A percentile compares a stretch with the other conserved stretches of the same genome.
Conservation (phyloP, 2,113 vertebrate species). For the Heterotis niloticus region DNA sequence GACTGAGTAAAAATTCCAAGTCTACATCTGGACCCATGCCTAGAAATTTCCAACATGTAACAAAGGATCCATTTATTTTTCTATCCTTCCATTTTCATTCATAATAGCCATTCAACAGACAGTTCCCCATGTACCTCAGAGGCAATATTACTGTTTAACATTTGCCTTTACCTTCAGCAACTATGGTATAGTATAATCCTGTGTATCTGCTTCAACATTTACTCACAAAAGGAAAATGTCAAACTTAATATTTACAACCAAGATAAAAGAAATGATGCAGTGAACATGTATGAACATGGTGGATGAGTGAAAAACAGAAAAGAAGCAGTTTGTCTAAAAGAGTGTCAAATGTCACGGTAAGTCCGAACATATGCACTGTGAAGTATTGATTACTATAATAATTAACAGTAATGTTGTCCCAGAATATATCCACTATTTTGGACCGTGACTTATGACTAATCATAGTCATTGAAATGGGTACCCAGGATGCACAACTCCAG, state of each 20-base stretch:
- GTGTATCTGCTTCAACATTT: too few relatives aligned
- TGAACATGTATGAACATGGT: background rate
- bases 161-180: too few relatives aligned
- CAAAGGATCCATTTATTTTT: background rate
- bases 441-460: background rate
- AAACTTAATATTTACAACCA: too few relatives aligned
- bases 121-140: too few relatives aligned
- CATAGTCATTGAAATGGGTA: background rate
- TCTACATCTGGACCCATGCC: constrained; percentile 1
- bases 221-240: background rate
- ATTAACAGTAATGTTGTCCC: too few relatives aligned
- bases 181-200: too few relatives aligned
- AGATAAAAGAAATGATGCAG: too few relatives aligned
- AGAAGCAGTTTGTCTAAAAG: background rate
- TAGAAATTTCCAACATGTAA: background rate
- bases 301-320: constrained; percentile 12
- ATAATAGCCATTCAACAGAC: background rate
- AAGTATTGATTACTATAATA: too few relatives aligned
- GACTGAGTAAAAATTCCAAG: constrained; percentile 14
- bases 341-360: too few relatives aligned
- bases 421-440: background rate
- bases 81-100: background rate
- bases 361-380: too few relatives aligned
- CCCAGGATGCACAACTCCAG: background rate
- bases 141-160: too few relatives aligned